phyloP scores from a whole-genome alignment of 2,888 invertebrate species.

The Pandemis cinnamomeana region DNA sequence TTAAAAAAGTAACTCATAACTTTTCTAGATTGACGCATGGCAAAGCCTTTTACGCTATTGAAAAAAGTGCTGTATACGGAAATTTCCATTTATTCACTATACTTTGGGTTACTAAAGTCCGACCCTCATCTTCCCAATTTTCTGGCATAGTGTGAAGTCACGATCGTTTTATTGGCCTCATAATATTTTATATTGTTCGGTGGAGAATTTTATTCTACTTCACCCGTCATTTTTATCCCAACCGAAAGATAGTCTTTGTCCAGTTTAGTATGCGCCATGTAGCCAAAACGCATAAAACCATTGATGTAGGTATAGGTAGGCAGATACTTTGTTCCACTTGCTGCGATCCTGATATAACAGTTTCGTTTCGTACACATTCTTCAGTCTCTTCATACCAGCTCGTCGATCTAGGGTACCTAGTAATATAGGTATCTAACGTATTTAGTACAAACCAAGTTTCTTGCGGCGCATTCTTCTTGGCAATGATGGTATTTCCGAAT shows the following conservation, averaged over 20 bases:
- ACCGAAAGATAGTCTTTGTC: background rate
- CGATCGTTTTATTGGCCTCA: background rate
- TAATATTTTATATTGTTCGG: background rate
- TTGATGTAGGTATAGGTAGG: background rate
- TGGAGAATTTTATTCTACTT: background rate
- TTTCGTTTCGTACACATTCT: too few species aligned
- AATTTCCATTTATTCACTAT: background rate
- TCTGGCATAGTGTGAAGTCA: background rate
- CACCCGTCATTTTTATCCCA: background rate
- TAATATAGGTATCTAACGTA: too few species aligned
- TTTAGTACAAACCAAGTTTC: too few species aligned
- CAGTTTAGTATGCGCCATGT: background rate
- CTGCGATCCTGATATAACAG: too few species aligned
- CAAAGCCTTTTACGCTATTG: background rate
- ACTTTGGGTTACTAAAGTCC: background rate
- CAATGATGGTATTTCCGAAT: too few species aligned
- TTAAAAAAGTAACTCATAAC: too few species aligned
- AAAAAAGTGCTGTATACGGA: background rate
- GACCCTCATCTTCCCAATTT: slow-evolving; percentile 4
- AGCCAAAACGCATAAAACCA: background rate
- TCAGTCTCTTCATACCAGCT: too few species aligned
- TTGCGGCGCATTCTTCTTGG: too few species aligned
- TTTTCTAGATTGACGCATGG: too few species aligned
- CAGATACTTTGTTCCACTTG: too few species aligned
- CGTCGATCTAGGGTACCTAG: too few species aligned